Base-by-base conservation (phyloP, 2,888 invertebrate genomes). In the Cataglyphis livida region DNA sequence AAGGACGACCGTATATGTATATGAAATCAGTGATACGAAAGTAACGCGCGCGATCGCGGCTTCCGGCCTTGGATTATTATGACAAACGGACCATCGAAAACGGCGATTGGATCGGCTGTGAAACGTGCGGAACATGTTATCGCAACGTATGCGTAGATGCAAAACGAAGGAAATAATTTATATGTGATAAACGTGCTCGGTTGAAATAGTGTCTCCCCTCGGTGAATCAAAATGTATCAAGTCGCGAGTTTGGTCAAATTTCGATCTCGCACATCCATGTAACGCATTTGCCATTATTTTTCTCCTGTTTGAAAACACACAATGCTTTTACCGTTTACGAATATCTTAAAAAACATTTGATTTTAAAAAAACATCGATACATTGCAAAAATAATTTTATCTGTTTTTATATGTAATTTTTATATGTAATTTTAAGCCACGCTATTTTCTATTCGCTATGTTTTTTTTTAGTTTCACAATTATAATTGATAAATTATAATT, bases 81-180 rank as follows among this genome's bases (percentile, higher is more conserved):
- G 78, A 78, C 68, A 78, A 78, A 78, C 68, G 78, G 78, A 68
- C 68, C 57, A 68, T 79, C 68, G 78, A 79, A 70, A 79, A 68
- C 44, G 59, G 25, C 70, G 78, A 68, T 79, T 70, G 70, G 70
- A 79, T 79, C 59, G 78, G 59, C 35, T 68, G 78, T 68, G 57
- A 68, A 78, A 78, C 57, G 78, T 59, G 68, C 68, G 70, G 59
- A 41, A 66, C 59, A 44, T 79, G 68, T 79, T 79, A 79, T 79
- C 59, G 57, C 66, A 15, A 41, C 35, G 59, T 70, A 35, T 59
- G 68, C 78, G 70, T 70, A 79, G 78, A 68, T 44, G 59, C 70
- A 79, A 79, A 78, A 78, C 57, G 78, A 68, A 79, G 70, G 70
- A 79, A 79, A 79, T 70, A 59, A 59, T 79, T 70, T 79, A 70